phyloP scores from a whole-genome alignment of 1,140 invertebrate genomes.

The Ladona fulva region DNA sequence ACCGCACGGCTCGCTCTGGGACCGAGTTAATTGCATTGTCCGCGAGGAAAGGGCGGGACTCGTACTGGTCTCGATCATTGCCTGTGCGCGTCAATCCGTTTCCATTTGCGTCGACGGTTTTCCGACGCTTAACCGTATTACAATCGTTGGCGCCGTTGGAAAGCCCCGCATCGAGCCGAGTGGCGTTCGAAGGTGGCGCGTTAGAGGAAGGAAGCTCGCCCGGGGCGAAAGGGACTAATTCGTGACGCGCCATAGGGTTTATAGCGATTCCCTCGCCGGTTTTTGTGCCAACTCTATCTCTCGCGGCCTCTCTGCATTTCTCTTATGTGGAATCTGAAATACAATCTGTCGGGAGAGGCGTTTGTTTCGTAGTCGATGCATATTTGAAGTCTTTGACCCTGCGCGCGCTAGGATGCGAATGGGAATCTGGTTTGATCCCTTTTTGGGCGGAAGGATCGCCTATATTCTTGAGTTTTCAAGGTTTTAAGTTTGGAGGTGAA shows the following conservation, averaged over 20 bases:
- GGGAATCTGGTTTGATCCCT: no score
- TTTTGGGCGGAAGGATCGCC: no score
- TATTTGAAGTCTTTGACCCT: no score
- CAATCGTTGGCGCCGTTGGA: neutral
- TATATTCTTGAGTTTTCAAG: no score
- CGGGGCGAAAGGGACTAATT: neutral
- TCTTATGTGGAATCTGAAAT: no score
- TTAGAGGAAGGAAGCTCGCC: neutral
- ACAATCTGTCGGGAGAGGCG: no score
- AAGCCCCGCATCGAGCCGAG: neutral
- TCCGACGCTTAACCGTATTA: conserved; percentile 4
- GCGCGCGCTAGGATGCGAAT: no score
- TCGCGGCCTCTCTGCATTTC: neutral
- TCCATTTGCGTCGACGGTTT: neutral
- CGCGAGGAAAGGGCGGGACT: neutral
- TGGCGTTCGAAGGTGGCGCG: neutral
- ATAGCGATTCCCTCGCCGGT: neutral
- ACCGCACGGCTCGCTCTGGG: neutral
- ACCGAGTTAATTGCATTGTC: neutral
- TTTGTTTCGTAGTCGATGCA: no score
- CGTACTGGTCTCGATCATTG: neutral
- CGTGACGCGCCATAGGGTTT: neutral
- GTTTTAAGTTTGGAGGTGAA: no score
- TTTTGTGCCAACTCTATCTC: neutral
- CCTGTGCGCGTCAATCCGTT: neutral